These are phyloP conservation scores for Selenia dentaria DNA, from an alignment of 2,888 invertebrate genomes.

Conservation along the genomic window DNA sequence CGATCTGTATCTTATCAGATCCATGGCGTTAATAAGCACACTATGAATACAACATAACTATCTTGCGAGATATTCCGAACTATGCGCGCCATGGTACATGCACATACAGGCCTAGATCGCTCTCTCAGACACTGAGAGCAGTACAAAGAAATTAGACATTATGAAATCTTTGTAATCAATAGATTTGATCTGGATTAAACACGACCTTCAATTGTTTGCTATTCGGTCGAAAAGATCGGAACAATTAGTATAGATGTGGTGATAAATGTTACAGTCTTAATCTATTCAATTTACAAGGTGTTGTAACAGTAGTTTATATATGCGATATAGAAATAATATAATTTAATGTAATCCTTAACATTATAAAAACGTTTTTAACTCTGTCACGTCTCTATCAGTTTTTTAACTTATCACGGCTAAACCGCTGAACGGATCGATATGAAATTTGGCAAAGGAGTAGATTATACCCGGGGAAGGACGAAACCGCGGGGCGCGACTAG, in stretches of 20 bases:
- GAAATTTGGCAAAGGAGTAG: no score
- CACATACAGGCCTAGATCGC: constrained; percentile 61
- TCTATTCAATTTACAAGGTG: no score
- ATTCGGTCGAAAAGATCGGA: constrained; percentile 7
- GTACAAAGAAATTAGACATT: constrained; percentile 33
- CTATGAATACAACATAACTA: constrained; percentile 20
- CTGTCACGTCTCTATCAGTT: no score
- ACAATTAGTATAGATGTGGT: constrained; percentile 11
- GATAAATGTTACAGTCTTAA: constrained; percentile 5
- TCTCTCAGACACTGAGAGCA: constrained; percentile 23
- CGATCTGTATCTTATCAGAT: background rate
- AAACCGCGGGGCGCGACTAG: no score
- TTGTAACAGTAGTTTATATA: no score
- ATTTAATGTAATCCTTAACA: no score
- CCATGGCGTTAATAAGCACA: background rate
- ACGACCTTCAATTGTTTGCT: constrained; percentile 17
- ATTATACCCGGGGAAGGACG: no score
- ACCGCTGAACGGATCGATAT: no score
- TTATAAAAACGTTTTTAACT: no score
- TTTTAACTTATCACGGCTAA: no score
- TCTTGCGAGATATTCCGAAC: constrained; percentile 26
- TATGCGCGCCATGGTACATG: constrained; percentile 46
- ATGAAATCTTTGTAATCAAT: constrained; percentile 17
- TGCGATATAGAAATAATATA: no score
- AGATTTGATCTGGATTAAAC: constrained; percentile 14